phyloP scores from a whole-genome alignment of 2,888 invertebrate genomes.

The Lithophane socia region DNA sequence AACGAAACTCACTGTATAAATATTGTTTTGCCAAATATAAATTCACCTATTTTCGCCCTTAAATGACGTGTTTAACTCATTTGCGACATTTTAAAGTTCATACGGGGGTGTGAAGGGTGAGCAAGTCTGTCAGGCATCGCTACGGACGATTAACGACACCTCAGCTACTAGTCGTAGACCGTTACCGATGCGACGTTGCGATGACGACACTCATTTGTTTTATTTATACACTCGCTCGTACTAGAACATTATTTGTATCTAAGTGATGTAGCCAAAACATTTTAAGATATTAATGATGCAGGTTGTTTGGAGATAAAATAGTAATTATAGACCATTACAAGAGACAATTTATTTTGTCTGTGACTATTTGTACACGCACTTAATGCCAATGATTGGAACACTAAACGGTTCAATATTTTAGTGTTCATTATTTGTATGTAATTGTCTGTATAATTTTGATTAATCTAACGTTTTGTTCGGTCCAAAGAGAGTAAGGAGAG shows the following conservation, averaged over 20 bases:
- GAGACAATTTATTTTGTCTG: constrained; percentile 35
- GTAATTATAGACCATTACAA: constrained; percentile 33
- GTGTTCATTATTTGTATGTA: constrained; percentile 34
- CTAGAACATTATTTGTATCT: constrained; percentile 48
- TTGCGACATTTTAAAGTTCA: constrained; percentile 35
- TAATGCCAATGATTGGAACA: constrained; percentile 18
- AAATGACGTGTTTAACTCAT: constrained; percentile 30
- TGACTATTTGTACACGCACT: constrained; percentile 31
- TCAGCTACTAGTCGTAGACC: constrained; percentile 9
- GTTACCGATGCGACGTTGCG: constrained; percentile 8
- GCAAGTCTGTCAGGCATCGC: constrained; percentile 2
- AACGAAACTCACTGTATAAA: constrained; percentile 18
- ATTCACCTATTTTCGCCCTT: constrained; percentile 27
- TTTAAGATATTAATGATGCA: constrained; percentile 51
- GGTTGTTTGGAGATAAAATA: constrained; percentile 32
- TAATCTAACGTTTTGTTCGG: constrained; percentile 35
- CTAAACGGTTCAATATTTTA: constrained; percentile 36
- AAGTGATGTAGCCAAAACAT: constrained; percentile 57
- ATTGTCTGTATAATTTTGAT: constrained; percentile 41
- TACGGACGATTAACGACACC: constrained; percentile 27
- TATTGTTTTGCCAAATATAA: constrained; percentile 28
- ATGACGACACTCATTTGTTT: constrained; percentile 43
- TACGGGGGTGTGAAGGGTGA: constrained; percentile 43
- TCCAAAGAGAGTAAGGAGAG: constrained; percentile 44
- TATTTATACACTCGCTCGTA: constrained; percentile 52